Base-by-base conservation (phyloP, 2,113 vertebrate genomes). In the Enhydra lutris region DNA sequence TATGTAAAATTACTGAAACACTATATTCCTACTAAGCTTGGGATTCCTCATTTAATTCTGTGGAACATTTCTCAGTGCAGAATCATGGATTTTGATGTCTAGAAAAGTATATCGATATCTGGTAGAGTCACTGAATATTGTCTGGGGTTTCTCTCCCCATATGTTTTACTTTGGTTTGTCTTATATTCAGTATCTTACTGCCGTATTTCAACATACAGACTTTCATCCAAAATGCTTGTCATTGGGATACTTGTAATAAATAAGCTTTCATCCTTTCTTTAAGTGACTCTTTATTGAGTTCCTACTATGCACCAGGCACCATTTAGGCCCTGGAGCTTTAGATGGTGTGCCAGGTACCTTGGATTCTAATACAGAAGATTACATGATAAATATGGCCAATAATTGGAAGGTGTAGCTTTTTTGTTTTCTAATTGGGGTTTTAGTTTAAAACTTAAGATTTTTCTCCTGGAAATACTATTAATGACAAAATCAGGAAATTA, bases 401-500 rank as follows among this genome's bases (percentile, higher is more conserved):
- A 69, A 78, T 84, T 69, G 31, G 15, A 81, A 96, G 31, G 6
- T 14, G 4, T 34, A 81, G 42, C 29, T 81, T 69, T 92, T 89
- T 63, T 79, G 89, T 67, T 87, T 85, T 93, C 50, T 82, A 24
- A 14, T 71, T 95, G 29, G 69, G 31, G 6, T 89, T 92, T 92
- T 76, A 90, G 31, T 61, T 97, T 92, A 71, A 87, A 71, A 47
- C 4, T 55, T 87, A 24, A 1, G 21, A 7, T 71, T 92, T 42
- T 61, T 76, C 24, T 80, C 1, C 34, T 57, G 21, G 34, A 6
- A 94, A 24, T 85, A 85, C 1, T 65, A 31, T 63, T 59, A 52
- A 79, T 83, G 50, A 84, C 2, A 93, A 82, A 91, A 57, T 83
- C 26, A 89, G 91, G 42, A 96, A 89, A 61, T 86, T 76, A 76